Evolutionary conservation across 2,797 vertebrate genomes (phyloP).

Genomic region (Microcaecilia unicolor): DNA sequence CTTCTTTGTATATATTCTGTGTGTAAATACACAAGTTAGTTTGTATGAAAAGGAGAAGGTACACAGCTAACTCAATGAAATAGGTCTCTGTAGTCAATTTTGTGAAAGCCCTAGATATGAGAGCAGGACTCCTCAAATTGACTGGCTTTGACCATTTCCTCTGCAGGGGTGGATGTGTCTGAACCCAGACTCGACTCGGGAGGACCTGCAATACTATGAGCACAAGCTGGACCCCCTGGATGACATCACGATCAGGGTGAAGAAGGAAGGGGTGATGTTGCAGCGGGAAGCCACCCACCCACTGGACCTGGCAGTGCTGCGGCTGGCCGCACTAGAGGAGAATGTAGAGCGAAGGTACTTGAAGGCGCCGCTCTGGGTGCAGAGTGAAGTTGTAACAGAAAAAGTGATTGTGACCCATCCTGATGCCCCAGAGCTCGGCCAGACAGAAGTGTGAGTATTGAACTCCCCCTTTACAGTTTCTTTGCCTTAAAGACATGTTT

Average conservation of each 20-base stretch:
- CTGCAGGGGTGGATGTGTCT: slow-evolving; percentile 76
- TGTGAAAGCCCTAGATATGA: not conserved
- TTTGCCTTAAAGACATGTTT: too few species aligned
- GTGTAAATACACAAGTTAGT: too few species aligned
- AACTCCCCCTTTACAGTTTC: accelerated
- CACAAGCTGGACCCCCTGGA: slow-evolving; percentile 73
- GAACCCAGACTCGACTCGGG: slow-evolving; percentile 74
- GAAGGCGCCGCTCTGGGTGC: slow-evolving; percentile 86
- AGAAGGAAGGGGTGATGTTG: slow-evolving; percentile 70
- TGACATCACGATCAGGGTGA: slow-evolving; percentile 75
- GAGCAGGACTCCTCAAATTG: not conserved
- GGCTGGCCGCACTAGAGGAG: slow-evolving; percentile 78
- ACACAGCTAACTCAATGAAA: not conserved
- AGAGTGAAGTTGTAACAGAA: slow-evolving; percentile 76
- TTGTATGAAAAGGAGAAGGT: too few species aligned
- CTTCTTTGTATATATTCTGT: too few species aligned
- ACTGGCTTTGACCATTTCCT: too few species aligned
- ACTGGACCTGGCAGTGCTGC: slow-evolving; percentile 77
- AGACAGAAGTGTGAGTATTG: slow-evolving; percentile 51
- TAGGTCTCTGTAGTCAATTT: not conserved
- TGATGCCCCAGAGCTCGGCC: slow-evolving; percentile 15
- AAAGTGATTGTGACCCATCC: slow-evolving; percentile 52
- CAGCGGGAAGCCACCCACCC: slow-evolving; percentile 76
- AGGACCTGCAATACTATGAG: slow-evolving; percentile 82
- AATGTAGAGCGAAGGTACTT: slow-evolving; percentile 88